These are phyloP conservation scores for Anabas testudineus DNA, from an alignment of 2,797 vertebrate species.

Conservation along the genomic window DNA sequence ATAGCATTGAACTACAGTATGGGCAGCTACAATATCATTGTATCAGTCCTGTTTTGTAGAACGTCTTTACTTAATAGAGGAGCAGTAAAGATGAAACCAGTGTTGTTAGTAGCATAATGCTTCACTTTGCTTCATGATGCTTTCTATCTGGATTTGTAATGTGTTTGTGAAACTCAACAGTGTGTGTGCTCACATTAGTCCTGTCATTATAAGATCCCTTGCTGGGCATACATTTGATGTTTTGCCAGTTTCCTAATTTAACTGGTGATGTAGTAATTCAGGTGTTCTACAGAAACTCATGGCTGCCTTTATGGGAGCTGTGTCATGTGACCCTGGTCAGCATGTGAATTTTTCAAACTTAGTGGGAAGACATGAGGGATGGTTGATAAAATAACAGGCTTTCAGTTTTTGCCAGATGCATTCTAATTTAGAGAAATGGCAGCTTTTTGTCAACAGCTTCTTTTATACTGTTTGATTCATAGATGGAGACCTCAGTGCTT, in stretches of 20 bases:
- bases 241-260: constrained; percentile 36
- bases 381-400: constrained; percentile 23
- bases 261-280: constrained; percentile 45
- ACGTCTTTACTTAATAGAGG: no score
- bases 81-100: no score
- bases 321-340: constrained; percentile 31
- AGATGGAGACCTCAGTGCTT: not conserved
- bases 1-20: no score
- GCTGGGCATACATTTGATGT: constrained; percentile 46
- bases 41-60: no score
- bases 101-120: no score
- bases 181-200: not conserved
- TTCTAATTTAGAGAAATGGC: constrained; percentile 26
- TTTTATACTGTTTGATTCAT: constrained; percentile 10
- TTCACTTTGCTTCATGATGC: constrained; percentile 37
- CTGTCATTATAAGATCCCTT: constrained; percentile 45
- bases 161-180: not conserved
- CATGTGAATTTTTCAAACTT: constrained; percentile 29
- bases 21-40: no score
- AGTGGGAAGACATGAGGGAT: not conserved
- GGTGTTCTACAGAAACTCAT: constrained; percentile 16
- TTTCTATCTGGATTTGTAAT: constrained; percentile 15
- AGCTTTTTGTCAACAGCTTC: not conserved
- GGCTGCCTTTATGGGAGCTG: constrained; percentile 17
- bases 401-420: constrained; percentile 28